phyloP scores from a whole-genome alignment of 2,797 vertebrate species.

The Melanotaenia pygmaea region DNA sequence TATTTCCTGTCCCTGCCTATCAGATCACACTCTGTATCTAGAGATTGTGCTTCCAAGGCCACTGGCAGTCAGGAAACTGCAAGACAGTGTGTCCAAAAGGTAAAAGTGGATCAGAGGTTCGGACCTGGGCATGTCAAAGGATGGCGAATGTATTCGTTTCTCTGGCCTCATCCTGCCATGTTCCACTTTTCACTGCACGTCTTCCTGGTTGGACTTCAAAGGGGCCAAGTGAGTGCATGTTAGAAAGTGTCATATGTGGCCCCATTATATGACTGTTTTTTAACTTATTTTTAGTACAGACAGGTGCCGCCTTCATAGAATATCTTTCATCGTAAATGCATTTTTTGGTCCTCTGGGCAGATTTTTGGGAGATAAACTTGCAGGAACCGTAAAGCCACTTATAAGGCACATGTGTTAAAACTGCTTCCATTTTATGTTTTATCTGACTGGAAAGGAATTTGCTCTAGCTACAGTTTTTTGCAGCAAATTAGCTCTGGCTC shows the following conservation, averaged over 20 bases:
- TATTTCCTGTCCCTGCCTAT: slow-evolving; percentile 67
- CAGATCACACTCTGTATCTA: slow-evolving; percentile 56
- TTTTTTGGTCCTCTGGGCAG: neutral
- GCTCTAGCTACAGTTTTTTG: neutral
- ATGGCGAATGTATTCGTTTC: slow-evolving; percentile 62
- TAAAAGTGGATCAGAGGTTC: slow-evolving; percentile 68
- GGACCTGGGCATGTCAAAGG: slow-evolving; percentile 59
- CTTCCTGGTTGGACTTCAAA: slow-evolving; percentile 69
- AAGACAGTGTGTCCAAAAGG: slow-evolving; percentile 62
- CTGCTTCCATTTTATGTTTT: neutral
- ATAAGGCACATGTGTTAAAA: neutral
- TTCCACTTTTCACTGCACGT: slow-evolving; percentile 61
- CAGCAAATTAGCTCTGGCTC: neutral
- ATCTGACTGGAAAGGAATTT: neutral
- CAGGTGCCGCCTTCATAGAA: slow-evolving; percentile 1
- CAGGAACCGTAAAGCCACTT: neutral
- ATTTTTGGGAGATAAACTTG: neutral
- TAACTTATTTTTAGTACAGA: slow-evolving; percentile 38
- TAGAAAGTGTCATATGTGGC: slow-evolving; percentile 36
- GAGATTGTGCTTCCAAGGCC: slow-evolving; percentile 35
- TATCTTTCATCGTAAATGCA: neutral
- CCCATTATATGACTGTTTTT: slow-evolving; percentile 44
- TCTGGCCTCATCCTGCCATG: slow-evolving; percentile 61
- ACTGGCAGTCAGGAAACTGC: slow-evolving; percentile 36
- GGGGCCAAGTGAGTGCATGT: slow-evolving; percentile 5